Conservation (phyloP, 2,113 vertebrate genomes). For the Pteronura brasiliensis region DNA sequence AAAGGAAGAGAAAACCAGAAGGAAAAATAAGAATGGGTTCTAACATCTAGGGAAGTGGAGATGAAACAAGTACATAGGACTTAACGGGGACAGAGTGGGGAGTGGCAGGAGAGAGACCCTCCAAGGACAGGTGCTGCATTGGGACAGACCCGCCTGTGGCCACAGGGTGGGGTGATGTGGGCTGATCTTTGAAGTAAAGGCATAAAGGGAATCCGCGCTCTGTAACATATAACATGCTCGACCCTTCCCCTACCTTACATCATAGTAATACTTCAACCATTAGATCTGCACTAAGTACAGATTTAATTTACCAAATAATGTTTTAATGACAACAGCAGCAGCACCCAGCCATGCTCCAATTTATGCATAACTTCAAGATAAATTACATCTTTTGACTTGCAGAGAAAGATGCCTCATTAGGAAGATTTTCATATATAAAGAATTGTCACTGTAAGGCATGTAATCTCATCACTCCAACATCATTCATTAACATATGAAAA, state of each 20-base stretch:
- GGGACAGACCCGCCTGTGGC: fast-evolving
- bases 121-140: fast-evolving
- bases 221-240: background rate
- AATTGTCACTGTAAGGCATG: conserved; percentile 22
- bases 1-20: background rate
- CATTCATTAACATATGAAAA: background rate
- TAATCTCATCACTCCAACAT: background rate
- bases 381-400: conserved; percentile 59
- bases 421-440: conserved; percentile 41
- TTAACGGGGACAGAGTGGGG: fast-evolving
- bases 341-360: background rate
- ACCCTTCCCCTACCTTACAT: background rate
- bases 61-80: background rate
- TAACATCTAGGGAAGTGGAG: background rate
- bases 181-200: background rate
- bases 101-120: too few species aligned
- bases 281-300: conserved; percentile 50
- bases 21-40: background rate
- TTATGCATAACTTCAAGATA: conserved; percentile 47
- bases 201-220: fast-evolving
- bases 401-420: conserved; percentile 48
- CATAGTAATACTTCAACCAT: conserved; percentile 21
- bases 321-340: conserved; percentile 45
- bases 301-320: conserved; percentile 57
- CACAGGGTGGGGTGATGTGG: background rate